Conservation (phyloP, 2,888 invertebrate species). For the Eledone cirrhosa region DNA sequence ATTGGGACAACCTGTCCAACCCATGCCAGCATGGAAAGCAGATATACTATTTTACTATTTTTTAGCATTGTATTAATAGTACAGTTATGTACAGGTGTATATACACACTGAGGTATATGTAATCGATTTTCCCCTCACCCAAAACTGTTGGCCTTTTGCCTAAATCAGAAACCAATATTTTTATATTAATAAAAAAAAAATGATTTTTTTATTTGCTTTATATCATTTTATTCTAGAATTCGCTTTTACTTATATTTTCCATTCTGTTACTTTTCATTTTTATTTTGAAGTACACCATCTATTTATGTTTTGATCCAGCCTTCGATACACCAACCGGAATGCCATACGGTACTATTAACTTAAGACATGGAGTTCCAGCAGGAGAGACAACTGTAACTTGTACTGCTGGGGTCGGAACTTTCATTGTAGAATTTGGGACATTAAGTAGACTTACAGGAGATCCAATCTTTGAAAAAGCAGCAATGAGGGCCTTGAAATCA, state of each 20-base stretch:
- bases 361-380: slow-evolving; percentile 88
- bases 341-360: slow-evolving; percentile 97
- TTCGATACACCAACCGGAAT: slow-evolving; percentile 77
- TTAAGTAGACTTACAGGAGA: slow-evolving; percentile 88
- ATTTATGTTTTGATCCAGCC: slow-evolving; percentile 54
- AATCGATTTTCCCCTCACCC: too few relatives aligned
- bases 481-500: slow-evolving; percentile 88
- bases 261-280: neutral
- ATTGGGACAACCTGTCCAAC: too few relatives aligned
- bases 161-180: too few relatives aligned
- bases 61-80: too few relatives aligned
- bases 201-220: neutral
- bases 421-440: slow-evolving; percentile 94
- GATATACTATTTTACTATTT: too few relatives aligned
- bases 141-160: too few relatives aligned
- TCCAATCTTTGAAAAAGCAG: slow-evolving; percentile 87
- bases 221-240: neutral
- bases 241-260: neutral
- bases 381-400: slow-evolving; percentile 97
- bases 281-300: neutral
- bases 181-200: neutral
- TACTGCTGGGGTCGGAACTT: slow-evolving; percentile 97
- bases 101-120: too few relatives aligned
- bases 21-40: too few relatives aligned
- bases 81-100: too few relatives aligned